Conservation (phyloP, 2,797 vertebrate genomes). For the Limosa lapponica region DNA sequence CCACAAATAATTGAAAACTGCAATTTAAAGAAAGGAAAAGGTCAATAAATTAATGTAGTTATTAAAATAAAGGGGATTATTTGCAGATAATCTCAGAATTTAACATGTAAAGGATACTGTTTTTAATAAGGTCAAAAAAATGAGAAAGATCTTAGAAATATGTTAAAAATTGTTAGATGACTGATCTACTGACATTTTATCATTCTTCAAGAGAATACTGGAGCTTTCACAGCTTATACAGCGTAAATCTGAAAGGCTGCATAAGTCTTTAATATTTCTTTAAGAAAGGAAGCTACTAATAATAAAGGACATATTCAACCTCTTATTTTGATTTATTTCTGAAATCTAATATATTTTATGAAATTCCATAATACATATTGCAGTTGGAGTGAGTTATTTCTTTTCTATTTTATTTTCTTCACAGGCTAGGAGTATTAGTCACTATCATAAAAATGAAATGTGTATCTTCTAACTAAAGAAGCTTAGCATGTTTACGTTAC, state of each 20-base stretch:
- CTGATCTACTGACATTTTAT: neutral
- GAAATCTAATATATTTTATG: neutral
- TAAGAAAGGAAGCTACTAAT: neutral
- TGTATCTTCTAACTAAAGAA: neutral
- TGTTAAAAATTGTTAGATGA: neutral
- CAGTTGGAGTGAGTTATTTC: neutral
- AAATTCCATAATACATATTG: neutral
- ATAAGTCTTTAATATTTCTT: neutral
- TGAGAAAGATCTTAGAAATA: neutral
- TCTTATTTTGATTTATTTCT: neutral
- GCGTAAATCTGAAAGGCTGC: neutral
- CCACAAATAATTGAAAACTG: neutral
- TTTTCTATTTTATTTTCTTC: neutral
- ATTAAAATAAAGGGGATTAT: neutral
- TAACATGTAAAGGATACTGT: neutral
- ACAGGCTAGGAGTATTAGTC: neutral
- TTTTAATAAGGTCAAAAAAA: neutral
- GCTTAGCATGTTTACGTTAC: slow-evolving; percentile 8
- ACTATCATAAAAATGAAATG: slow-evolving; percentile 20
- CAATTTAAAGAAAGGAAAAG: neutral
- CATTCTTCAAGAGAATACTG: neutral
- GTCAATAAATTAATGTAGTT: neutral
- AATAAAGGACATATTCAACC: neutral
- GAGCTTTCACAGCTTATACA: neutral
- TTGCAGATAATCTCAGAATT: neutral